A percentile compares a stretch with the other conserved stretches of the same genome.
phyloP scores from a whole-genome alignment of 2,888 invertebrate species.

The Melanophora roralis region DNA sequence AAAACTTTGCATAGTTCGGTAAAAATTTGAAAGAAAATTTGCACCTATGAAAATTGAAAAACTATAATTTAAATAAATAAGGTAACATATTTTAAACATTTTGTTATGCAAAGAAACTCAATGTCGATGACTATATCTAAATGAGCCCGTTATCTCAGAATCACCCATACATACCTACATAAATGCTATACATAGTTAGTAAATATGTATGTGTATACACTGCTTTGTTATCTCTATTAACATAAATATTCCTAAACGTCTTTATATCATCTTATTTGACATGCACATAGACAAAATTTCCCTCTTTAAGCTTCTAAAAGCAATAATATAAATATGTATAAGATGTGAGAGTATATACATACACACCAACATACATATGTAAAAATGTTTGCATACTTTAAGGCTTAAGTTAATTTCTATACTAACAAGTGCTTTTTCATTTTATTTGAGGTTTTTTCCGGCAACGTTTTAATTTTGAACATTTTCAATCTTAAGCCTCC shows the following conservation, averaged over 20 bases:
- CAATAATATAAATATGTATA: background rate
- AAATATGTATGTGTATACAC: no score
- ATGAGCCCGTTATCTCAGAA: no score
- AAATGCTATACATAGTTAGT: no score
- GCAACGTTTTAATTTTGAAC: conserved; percentile 35
- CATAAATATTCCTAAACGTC: conserved; percentile 12
- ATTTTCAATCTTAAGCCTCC: background rate
- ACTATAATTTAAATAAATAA: no score
- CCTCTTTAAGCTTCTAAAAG: background rate
- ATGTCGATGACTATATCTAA: no score
- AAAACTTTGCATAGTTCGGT: no score
- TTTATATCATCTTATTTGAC: conserved; percentile 3
- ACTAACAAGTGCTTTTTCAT: conserved; percentile 21
- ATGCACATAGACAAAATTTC: background rate
- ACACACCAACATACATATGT: no score
- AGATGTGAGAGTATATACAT: background rate
- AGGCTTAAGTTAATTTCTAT: conserved; percentile 44
- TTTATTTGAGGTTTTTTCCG: background rate
- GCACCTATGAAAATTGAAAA: no score
- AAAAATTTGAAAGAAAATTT: no score
- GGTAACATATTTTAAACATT: no score
- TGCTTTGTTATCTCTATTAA: conserved; percentile 23
- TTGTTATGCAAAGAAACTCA: no score
- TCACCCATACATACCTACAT: no score
- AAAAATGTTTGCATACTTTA: background rate